A percentile compares a stretch with the other conserved stretches of the same genome.
Conservation (phyloP, 1,140 invertebrate genomes). For the Arctopsyche grandis region DNA sequence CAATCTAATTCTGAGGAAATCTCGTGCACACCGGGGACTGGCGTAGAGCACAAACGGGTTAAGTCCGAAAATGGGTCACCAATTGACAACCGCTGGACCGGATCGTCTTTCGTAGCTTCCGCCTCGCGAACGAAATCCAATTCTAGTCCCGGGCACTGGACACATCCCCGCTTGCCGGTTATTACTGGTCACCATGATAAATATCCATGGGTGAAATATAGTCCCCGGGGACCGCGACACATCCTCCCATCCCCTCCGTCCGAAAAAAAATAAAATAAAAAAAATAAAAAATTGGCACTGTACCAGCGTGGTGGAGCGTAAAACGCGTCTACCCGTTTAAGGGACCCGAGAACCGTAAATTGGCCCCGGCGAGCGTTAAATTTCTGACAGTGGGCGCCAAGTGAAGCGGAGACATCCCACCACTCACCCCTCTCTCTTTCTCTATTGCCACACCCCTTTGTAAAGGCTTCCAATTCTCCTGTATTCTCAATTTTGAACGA, state of each 20-base stretch:
- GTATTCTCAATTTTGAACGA: background rate
- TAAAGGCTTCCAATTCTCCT: background rate
- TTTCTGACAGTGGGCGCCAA: constrained; percentile 14
- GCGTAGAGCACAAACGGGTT: no score
- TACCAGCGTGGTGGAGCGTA: constrained; percentile 32
- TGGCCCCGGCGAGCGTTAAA: constrained; percentile 19
- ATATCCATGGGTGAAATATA: constrained; percentile 34
- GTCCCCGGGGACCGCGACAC: background rate
- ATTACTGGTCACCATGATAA: constrained; percentile 32
- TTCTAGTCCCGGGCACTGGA: background rate
- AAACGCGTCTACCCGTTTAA: constrained; percentile 31
- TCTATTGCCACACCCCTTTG: background rate
- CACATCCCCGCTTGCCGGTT: constrained; percentile 3
- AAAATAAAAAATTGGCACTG: constrained; percentile 32
- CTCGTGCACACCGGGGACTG: no score
- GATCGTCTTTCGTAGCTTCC: no score
- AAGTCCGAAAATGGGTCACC: no score
- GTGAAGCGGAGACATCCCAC: background rate
- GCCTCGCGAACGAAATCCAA: background rate
- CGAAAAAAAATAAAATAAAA: constrained; percentile 20
- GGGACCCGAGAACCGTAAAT: constrained; percentile 28
- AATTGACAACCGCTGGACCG: no score
- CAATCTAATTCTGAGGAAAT: no score
- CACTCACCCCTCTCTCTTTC: background rate
- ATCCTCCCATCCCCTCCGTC: background rate